Evolutionary conservation across 1,140 invertebrate genomes (phyloP).

Genomic region (Bombus vancouverensis): DNA sequence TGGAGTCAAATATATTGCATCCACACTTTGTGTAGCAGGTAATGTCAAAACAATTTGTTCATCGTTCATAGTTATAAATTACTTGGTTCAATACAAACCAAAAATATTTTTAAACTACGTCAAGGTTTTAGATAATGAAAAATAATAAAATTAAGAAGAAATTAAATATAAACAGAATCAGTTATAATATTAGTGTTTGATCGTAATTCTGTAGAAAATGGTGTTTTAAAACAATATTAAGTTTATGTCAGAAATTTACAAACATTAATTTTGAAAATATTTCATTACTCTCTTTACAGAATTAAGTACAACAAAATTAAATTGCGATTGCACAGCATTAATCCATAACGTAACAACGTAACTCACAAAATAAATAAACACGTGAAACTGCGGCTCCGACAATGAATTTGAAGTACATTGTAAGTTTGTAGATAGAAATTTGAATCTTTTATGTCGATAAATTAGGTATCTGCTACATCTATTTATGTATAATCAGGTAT

Average conservation of each 20-base stretch:
- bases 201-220: background rate
- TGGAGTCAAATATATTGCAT: slow-evolving; percentile 59
- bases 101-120: background rate
- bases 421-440: background rate
- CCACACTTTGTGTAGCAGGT: slow-evolving; percentile 72
- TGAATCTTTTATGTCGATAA: slow-evolving; percentile 5
- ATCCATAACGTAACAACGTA: slow-evolving; percentile 5
- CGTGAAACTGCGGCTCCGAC: background rate
- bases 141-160: background rate
- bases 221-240: background rate
- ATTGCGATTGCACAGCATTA: background rate
- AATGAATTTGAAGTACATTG: background rate
- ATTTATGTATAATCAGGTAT: background rate
- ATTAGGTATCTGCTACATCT: background rate
- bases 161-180: background rate
- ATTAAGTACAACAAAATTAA: background rate
- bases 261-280: background rate
- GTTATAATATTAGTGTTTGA: slow-evolving; percentile 7
- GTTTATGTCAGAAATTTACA: background rate
- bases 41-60: slow-evolving; percentile 57
- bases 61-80: slow-evolving; percentile 35
- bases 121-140: background rate
- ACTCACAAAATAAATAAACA: background rate
- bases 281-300: background rate
- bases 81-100: slow-evolving; percentile 39